Evolutionary conservation across 2,888 invertebrate species (phyloP), one percentile per base, ranked within the genome.

Genomic region (Alcis repandata): DNA sequence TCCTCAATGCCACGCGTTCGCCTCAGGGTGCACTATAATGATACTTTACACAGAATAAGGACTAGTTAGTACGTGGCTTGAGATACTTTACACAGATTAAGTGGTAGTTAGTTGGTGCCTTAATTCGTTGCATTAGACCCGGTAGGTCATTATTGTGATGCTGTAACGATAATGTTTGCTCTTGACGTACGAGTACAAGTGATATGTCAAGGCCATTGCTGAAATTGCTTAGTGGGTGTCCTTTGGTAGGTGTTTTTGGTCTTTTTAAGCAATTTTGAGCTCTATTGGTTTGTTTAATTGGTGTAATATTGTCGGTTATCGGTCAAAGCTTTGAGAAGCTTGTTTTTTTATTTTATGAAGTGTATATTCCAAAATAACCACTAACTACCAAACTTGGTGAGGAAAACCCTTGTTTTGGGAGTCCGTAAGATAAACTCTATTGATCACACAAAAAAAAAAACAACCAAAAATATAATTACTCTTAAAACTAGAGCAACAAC

Each of bases 1-100:
- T 59, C 59, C 2, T 33, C 51, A 51, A 51, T 51, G 61, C 61
- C 61, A 61, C 60, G 60, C 13, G 53, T 19, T 15, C 38, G 61
- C 61, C 54, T 48, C 54, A 8, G 54, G 48, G 48, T 46, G 20
- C 3, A n/a, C 20, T 22, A 10, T 54, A 61, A 54, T 54, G 43
- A 59, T 59, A 43, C 33, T 45, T n/a, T 11, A 4, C 13, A 19
- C 19, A 51, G 36, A 36, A 17, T 19, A 19, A 17, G 15, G 33
- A 36, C 17, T 36, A 48, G 40, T 45, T 11, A n/a, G 40, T 38
- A 11, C 27, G 8, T 45, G 20, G 11, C 45, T 48, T 60, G 17
- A 52, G n/a, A n/a, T n/a, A n/a, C n/a, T n/a, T n/a, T 11, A 4
- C 13, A 19, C 19, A 51, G 36, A 36, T 19, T 19, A 19, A 17